phyloP scores from a whole-genome alignment of 2,888 invertebrate genomes.

The Orthonevra nobilis region DNA sequence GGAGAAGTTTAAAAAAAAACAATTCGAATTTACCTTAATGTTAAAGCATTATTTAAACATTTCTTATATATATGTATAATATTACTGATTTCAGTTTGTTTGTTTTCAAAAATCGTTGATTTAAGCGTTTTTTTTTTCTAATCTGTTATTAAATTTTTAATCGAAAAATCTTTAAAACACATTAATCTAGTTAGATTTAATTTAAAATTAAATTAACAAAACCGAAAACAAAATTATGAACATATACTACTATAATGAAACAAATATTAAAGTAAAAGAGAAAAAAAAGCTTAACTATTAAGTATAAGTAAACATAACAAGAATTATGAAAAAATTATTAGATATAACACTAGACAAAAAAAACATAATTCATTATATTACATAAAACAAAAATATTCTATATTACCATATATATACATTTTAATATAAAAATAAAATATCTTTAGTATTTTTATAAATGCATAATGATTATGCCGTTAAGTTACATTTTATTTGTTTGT shows the following conservation, averaged over 20 bases:
- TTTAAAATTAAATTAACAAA: conserved; percentile 63
- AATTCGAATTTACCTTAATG: conserved; percentile 71
- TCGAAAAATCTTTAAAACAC: conserved; percentile 36
- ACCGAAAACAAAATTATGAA: conserved; percentile 41
- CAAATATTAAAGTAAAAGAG: conserved; percentile 71
- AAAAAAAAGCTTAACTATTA: conserved; percentile 77
- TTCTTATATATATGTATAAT: conserved; percentile 12
- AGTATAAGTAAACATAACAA: conserved; percentile 63
- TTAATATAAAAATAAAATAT: conserved; percentile 52
- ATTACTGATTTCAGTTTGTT: conserved; percentile 12
- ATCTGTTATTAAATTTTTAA: conserved; percentile 65
- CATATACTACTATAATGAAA: conserved; percentile 45
- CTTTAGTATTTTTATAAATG: conserved; percentile 66
- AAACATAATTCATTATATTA: conserved; percentile 72
- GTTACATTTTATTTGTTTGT: conserved; percentile 35
- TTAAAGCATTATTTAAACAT: conserved; percentile 68
- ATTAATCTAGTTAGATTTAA: conserved; percentile 65
- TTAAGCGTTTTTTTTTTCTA: conserved; percentile 36
- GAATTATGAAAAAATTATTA: conserved; percentile 66
- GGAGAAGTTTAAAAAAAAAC: conserved; percentile 63
- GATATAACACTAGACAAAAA: conserved; percentile 68
- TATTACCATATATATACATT: conserved; percentile 67
- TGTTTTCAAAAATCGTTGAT: conserved; percentile 52
- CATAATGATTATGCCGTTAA: conserved; percentile 55
- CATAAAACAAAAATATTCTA: conserved; percentile 71